Conservation (phyloP, 1,140 invertebrate genomes). For the Aphelinus certus region DNA sequence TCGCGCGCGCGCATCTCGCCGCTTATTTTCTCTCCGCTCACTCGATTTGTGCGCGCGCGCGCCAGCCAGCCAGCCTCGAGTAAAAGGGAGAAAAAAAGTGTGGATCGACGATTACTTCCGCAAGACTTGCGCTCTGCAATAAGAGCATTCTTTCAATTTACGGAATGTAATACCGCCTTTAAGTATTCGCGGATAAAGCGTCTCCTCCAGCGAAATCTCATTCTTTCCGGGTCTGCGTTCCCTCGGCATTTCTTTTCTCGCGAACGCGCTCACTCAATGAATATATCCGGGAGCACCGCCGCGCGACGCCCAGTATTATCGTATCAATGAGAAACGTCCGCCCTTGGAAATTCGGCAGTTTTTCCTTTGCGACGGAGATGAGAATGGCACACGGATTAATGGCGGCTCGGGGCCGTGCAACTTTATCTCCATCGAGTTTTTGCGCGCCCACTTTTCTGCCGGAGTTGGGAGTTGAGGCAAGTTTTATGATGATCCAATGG, state of each 20-base stretch:
- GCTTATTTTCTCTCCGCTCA: neutral
- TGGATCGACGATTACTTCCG: slow-evolving; percentile 34
- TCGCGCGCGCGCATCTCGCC: slow-evolving; percentile 18
- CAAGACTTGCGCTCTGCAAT: slow-evolving; percentile 32
- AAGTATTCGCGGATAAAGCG: slow-evolving; percentile 42
- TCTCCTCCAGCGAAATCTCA: slow-evolving; percentile 43
- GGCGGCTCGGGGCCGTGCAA: no score
- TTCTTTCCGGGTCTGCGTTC: slow-evolving; percentile 44
- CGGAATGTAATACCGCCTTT: slow-evolving; percentile 35
- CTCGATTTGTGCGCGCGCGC: slow-evolving; percentile 21
- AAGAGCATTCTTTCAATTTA: slow-evolving; percentile 41
- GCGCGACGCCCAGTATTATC: slow-evolving; percentile 15
- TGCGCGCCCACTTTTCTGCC: no score
- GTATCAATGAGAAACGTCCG: slow-evolving; percentile 31
- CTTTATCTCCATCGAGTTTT: no score
- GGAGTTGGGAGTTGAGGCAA: no score
- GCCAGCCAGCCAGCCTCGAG: no score
- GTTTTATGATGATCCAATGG: no score
- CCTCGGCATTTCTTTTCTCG: slow-evolving; percentile 20
- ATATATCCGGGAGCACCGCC: slow-evolving; percentile 6
- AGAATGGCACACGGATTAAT: neutral
- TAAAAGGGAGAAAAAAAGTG: slow-evolving; percentile 4
- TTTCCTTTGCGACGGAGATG: neutral
- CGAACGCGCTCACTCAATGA: slow-evolving; percentile 29
- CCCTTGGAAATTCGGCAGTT: slow-evolving; percentile 8